These are phyloP conservation scores for Uria aalge DNA, from an alignment of 2,113 vertebrate genomes.

Conservation along the genomic window DNA sequence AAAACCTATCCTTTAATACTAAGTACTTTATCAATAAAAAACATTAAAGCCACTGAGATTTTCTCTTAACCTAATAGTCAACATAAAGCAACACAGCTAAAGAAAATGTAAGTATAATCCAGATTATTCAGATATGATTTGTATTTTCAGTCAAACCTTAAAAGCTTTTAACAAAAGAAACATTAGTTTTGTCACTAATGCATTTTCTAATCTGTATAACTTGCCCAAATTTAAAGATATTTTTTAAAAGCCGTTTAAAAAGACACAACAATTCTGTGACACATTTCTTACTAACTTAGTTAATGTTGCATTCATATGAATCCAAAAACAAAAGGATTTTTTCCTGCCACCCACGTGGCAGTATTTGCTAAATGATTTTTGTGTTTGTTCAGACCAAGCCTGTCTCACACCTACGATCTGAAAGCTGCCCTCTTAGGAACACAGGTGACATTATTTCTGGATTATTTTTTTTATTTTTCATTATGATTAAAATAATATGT, in stretches of 20 bases:
- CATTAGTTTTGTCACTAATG: constrained; percentile 23
- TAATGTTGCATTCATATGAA: neutral
- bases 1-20: neutral
- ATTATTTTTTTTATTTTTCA: neutral
- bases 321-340: neutral
- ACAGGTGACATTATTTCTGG: neutral
- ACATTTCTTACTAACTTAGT: neutral
- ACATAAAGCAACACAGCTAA: neutral
- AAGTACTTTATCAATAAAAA: constrained; percentile 14
- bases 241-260: constrained; percentile 13
- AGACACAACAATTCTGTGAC: neutral
- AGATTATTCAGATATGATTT: constrained; percentile 5
- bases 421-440: neutral
- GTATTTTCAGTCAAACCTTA: constrained; percentile 28
- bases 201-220: neutral
- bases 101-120: neutral
- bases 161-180: constrained; percentile 49
- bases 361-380: neutral
- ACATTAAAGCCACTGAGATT: neutral
- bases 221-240: constrained; percentile 21
- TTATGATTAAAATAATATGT: neutral
- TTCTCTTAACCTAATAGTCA: neutral
- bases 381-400: neutral
- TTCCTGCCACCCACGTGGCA: neutral
- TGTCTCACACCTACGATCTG: neutral